These are phyloP conservation scores for Ammospiza nelsoni DNA, from an alignment of 2,113 vertebrate species.

Conservation along the genomic window DNA sequence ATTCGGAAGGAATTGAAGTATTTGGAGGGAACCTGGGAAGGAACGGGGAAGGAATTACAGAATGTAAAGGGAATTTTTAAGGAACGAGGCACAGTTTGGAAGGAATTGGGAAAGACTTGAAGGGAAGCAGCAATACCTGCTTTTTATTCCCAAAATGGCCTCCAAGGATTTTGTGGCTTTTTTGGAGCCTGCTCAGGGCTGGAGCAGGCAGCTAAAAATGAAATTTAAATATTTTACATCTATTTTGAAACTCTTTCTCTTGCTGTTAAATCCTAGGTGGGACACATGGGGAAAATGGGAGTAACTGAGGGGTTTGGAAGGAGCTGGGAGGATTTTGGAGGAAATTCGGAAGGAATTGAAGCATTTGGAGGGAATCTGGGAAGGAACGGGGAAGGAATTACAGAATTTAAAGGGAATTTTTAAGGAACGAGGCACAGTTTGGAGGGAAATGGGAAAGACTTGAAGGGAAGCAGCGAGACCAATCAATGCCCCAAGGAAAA, in stretches of 20 bases:
- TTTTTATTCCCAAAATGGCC: background rate
- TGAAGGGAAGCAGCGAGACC: too few species aligned
- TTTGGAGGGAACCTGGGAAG: background rate
- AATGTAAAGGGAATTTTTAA: too few species aligned
- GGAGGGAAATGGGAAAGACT: background rate
- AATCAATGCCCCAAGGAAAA: background rate
- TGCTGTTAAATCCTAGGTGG: background rate
- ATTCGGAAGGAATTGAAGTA: background rate
- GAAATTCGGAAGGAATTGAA: fast-evolving
- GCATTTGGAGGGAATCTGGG: background rate
- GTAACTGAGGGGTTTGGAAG: too few species aligned
- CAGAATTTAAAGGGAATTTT: background rate
- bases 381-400: too few species aligned
- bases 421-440: background rate
- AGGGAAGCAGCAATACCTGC: too few species aligned
- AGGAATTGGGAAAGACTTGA: too few species aligned
- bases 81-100: too few species aligned
- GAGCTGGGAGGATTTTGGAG: background rate
- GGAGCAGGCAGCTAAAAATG: background rate
- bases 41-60: too few species aligned
- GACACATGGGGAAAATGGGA: too few species aligned
- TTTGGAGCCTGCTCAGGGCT: background rate
- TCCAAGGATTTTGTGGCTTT: too few species aligned
- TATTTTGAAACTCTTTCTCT: background rate
- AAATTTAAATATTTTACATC: background rate